These are phyloP conservation scores for Melieria omissa DNA, from an alignment of 2,888 invertebrate genomes.

Conservation along the genomic window DNA sequence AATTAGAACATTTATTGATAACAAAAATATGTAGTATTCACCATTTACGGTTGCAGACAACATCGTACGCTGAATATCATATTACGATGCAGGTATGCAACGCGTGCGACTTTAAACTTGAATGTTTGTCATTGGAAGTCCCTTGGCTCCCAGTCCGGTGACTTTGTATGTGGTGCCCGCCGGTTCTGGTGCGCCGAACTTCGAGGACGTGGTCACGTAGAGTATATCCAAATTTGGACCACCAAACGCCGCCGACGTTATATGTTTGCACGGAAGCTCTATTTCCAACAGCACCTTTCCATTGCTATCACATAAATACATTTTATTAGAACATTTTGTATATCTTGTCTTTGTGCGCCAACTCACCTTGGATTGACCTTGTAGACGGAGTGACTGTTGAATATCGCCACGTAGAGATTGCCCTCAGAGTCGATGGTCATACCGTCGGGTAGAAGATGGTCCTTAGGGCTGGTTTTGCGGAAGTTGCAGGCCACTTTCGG, in stretches of 20 bases:
- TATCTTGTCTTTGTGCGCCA: not conserved
- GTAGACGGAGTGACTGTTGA: conserved; percentile 72
- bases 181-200: conserved; percentile 59
- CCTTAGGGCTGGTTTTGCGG: conserved; percentile 57
- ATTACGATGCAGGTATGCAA: too few relatives aligned
- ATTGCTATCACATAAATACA: conserved; percentile 76
- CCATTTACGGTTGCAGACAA: too few relatives aligned
- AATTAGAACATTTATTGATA: not conserved
- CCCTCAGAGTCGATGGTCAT: conserved; percentile 84
- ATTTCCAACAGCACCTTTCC: conserved; percentile 71
- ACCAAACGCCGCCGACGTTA: conserved; percentile 79
- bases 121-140: conserved; percentile 65
- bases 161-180: conserved; percentile 73
- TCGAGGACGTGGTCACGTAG: conserved; percentile 75
- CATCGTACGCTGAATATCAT: too few relatives aligned
- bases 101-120: conserved; percentile 47
- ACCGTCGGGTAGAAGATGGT: conserved; percentile 73
- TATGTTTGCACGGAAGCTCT: conserved; percentile 72
- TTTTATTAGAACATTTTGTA: conserved; percentile 72
- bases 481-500: conserved; percentile 71
- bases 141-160: conserved; percentile 71
- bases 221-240: conserved; percentile 74
- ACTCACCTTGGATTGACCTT: conserved; percentile 66
- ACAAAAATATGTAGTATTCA: too few relatives aligned
- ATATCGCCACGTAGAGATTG: conserved; percentile 82